Percentiles rank a stretch among this genome's conserved stretches.
Evolutionary conservation across 2,888 invertebrate species (phyloP).

Genomic region (Cryptops parisi): DNA sequence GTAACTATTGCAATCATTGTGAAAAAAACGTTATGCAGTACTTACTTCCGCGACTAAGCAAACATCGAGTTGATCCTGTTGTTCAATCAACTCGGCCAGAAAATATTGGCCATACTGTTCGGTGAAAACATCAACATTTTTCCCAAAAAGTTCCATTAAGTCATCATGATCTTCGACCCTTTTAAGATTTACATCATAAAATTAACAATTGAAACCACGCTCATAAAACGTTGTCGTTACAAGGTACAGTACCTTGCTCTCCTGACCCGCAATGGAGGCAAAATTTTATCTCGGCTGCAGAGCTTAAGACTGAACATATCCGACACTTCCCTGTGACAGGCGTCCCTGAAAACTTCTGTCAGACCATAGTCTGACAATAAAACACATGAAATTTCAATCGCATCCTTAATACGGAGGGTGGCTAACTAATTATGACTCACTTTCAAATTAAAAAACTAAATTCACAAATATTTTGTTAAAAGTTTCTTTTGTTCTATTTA

Average conservation of each 20-base stretch:
- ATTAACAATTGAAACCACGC: too few species aligned
- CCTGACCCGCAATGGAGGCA: background rate
- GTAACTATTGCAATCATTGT: too few species aligned
- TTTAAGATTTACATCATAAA: too few species aligned
- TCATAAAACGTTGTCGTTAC: too few species aligned
- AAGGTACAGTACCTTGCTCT: too few species aligned
- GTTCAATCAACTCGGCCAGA: conserved; percentile 10
- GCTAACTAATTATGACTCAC: too few species aligned
- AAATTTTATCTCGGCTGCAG: background rate
- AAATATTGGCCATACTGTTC: conserved; percentile 10
- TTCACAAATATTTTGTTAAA: too few species aligned
- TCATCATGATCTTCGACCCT: conserved; percentile 11
- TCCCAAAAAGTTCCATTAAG: conserved; percentile 4
- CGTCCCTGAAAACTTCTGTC: background rate
- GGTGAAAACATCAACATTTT: background rate
- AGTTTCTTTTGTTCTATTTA: too few species aligned
- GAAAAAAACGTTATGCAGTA: too few species aligned
- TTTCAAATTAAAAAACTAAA: too few species aligned
- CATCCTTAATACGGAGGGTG: too few species aligned
- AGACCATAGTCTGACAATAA: background rate
- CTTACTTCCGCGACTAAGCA: conserved; percentile 11
- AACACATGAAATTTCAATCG: too few species aligned
- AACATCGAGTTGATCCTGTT: conserved; percentile 9
- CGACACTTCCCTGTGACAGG: background rate
- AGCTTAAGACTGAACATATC: background rate